Evolutionary conservation across 2,113 vertebrate genomes (phyloP).

Genomic region (human): DNA sequence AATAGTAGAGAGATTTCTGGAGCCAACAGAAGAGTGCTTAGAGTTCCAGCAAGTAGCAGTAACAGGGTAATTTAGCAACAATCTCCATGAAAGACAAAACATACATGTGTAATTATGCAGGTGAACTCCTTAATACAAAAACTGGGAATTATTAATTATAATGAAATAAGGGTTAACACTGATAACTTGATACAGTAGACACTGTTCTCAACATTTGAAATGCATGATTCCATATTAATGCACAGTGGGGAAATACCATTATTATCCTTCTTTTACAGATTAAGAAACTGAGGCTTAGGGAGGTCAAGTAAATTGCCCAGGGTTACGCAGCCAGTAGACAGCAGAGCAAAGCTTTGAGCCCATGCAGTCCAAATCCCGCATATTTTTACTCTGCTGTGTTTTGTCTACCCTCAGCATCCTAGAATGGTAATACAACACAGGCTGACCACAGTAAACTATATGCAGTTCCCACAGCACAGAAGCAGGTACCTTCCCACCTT

Average conservation of each 20-base stretch:
- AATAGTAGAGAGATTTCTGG: conserved; percentile 20
- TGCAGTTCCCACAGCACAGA: neutral
- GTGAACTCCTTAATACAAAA: neutral
- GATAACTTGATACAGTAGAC: neutral
- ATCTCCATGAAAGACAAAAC: neutral
- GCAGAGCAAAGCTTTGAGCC: neutral
- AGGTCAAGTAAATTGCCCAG: neutral
- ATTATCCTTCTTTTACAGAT: neutral
- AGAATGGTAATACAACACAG: neutral
- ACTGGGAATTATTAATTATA: conserved; percentile 21
- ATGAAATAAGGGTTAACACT: neutral
- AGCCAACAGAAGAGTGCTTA: neutral
- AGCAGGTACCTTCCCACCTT: neutral
- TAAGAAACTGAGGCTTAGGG: neutral
- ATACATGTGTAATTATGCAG: neutral
- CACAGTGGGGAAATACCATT: neutral
- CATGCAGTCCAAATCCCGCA: neutral
- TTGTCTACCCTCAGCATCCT: neutral
- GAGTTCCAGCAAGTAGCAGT: neutral
- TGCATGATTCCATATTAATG: neutral
- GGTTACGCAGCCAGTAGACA: neutral
- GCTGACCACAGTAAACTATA: neutral
- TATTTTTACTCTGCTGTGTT: neutral
- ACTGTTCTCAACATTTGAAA: neutral
- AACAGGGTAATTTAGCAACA: neutral